Evolutionary conservation across 1,140 invertebrate species (phyloP).

Genomic region (Diorhabda carinulata): DNA sequence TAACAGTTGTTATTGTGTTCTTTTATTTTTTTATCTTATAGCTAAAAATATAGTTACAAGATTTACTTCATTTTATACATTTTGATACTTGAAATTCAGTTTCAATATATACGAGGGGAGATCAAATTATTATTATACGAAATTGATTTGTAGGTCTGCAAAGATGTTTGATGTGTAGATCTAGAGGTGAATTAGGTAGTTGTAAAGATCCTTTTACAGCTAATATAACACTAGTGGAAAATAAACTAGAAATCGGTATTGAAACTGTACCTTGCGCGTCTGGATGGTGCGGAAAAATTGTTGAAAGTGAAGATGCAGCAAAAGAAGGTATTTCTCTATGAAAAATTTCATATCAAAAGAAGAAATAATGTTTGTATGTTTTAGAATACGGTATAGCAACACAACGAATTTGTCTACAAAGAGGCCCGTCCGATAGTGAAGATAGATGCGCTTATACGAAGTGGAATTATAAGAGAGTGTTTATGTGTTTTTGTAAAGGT

Average conservation of each 20-base stretch:
- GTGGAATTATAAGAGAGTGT: slow-evolving; percentile 74
- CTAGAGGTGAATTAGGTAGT: slow-evolving; percentile 78
- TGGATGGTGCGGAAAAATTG: slow-evolving; percentile 89
- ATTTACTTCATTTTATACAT: neutral
- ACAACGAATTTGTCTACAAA: slow-evolving; percentile 79
- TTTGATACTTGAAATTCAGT: neutral
- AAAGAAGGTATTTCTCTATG: slow-evolving; percentile 55
- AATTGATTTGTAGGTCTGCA: slow-evolving; percentile 51
- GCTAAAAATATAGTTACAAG: neutral
- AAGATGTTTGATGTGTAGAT: slow-evolving; percentile 77
- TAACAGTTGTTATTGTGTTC: neutral
- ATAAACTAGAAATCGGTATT: slow-evolving; percentile 62
- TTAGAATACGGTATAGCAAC: slow-evolving; percentile 83
- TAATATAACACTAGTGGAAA: slow-evolving; percentile 68
- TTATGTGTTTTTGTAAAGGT: slow-evolving; percentile 90
- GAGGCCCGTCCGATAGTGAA: slow-evolving; percentile 80
- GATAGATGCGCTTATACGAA: slow-evolving; percentile 82
- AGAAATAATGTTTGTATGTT: slow-evolving; percentile 33
- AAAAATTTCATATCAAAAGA: neutral
- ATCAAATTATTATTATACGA: neutral
- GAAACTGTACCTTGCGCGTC: slow-evolving; percentile 79
- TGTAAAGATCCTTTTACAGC: slow-evolving; percentile 83
- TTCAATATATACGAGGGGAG: too few species aligned
- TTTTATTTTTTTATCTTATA: neutral
- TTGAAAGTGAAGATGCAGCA: slow-evolving; percentile 71